Evolutionary conservation across 2,797 vertebrate species (phyloP).

Genomic region (Centropyge bicolor): DNA sequence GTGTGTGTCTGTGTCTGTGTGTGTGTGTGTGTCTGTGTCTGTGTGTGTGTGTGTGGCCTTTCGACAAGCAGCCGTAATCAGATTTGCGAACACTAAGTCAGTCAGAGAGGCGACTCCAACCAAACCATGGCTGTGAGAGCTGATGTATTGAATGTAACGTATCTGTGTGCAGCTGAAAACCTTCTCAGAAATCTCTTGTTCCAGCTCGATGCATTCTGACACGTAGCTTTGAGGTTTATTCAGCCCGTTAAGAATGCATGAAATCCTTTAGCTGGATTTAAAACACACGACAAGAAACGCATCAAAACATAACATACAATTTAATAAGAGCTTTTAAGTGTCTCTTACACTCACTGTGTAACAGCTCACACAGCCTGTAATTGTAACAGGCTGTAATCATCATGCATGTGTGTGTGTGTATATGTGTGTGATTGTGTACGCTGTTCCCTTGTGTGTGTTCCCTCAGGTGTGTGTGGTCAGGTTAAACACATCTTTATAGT

Average conservation of each 20-base stretch:
- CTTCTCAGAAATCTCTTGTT: background rate
- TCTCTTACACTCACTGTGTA: slow-evolving; percentile 2
- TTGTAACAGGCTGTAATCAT: slow-evolving; percentile 46
- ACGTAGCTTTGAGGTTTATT: background rate
- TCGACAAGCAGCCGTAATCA: slow-evolving; percentile 37
- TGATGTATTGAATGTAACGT: background rate
- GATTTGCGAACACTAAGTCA: slow-evolving; percentile 43
- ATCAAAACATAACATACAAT: background rate
- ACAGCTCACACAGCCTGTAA: slow-evolving; percentile 32
- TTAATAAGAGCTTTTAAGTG: background rate
- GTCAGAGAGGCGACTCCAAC: slow-evolving; percentile 14
- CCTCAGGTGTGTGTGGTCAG: background rate
- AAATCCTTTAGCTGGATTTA: background rate
- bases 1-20: slow-evolving; percentile 34
- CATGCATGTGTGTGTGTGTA: background rate
- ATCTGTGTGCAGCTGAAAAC: background rate
- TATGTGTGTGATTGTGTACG: too few species aligned
- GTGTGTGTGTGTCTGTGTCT: slow-evolving; percentile 18
- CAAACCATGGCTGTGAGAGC: too few species aligned
- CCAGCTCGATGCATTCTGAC: background rate
- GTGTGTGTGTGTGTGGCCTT: background rate
- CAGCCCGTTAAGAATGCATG: background rate
- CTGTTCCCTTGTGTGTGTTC: slow-evolving; percentile 12
- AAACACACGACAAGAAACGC: background rate
- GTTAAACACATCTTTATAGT: too few species aligned